A percentile compares a stretch with the other conserved stretches of the same genome.
phyloP scores from a whole-genome alignment of 1,140 invertebrate species.

The Drosophila leontia region DNA sequence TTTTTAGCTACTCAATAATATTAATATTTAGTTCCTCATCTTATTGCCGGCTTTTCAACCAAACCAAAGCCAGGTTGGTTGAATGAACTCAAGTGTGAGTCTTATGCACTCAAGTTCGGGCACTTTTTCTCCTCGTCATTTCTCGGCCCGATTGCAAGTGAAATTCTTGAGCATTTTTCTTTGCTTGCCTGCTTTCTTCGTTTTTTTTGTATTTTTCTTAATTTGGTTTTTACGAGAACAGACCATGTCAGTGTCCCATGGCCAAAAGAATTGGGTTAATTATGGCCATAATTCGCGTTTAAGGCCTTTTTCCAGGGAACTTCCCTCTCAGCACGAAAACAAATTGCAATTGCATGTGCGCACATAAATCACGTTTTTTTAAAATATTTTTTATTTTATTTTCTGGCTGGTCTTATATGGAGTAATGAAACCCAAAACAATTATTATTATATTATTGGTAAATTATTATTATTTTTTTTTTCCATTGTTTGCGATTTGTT shows the following conservation, averaged over 20 bases:
- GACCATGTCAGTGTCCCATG: constrained; percentile 44
- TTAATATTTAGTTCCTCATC: background rate
- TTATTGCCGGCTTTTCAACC: constrained; percentile 12
- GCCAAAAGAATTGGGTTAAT: constrained; percentile 78
- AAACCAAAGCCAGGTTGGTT: constrained; percentile 27
- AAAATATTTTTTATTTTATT: constrained; percentile 7
- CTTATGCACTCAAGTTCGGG: constrained; percentile 19
- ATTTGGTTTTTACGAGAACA: constrained; percentile 59
- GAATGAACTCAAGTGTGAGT: constrained; percentile 59
- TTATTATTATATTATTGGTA: constrained; percentile 70
- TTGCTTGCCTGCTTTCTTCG: constrained; percentile 13
- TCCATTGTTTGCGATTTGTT: constrained; percentile 20
- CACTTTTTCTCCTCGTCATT: constrained; percentile 15
- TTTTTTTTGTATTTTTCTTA: constrained; percentile 22
- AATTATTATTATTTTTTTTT: constrained; percentile 44
- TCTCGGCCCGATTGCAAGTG: constrained; percentile 51
- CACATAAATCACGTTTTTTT: constrained; percentile 60
- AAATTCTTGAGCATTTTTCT: constrained; percentile 66
- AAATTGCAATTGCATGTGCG: constrained; percentile 73
- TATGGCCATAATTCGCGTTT: constrained; percentile 73
- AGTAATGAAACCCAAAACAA: constrained; percentile 43
- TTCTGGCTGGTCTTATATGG: constrained; percentile 16
- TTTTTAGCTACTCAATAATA: background rate
- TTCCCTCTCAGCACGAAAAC: constrained; percentile 33
- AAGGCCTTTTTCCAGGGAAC: constrained; percentile 69